Percentiles rank a stretch among this genome's conserved stretches.
phyloP scores from a whole-genome alignment of 2,888 invertebrate species.

The Eupithecia exiguata region DNA sequence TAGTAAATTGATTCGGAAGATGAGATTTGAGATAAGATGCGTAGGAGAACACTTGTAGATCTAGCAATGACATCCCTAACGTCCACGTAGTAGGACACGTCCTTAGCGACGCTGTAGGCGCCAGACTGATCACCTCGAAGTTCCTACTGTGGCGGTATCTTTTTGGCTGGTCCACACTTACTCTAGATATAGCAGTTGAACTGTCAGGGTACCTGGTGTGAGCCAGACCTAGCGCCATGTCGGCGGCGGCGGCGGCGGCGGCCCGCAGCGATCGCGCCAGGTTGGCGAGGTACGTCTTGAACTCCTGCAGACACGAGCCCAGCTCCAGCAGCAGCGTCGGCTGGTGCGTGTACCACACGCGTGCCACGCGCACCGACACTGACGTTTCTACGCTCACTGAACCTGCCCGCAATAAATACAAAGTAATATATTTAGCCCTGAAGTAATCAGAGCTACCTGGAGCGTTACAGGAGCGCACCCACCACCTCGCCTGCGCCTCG shows the following conservation, averaged over 20 bases:
- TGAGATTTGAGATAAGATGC: not conserved
- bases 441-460: too few species aligned
- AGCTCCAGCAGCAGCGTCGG: slow-evolving; percentile 93
- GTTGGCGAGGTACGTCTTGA: slow-evolving; percentile 93
- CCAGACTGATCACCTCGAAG: too few species aligned
- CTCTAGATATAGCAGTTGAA: too few species aligned
- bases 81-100: too few species aligned
- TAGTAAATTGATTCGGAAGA: not conserved
- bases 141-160: too few species aligned
- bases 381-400: slow-evolving; percentile 55
- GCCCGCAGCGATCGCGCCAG: slow-evolving; percentile 93
- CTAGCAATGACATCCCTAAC: not conserved
- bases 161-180: too few species aligned
- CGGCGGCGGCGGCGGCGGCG: slow-evolving; percentile 96
- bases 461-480: not conserved
- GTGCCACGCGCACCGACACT: slow-evolving; percentile 88
- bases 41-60: not conserved
- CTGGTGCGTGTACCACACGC: slow-evolving; percentile 97
- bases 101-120: too few species aligned
- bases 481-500: not conserved
- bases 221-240: slow-evolving; percentile 95
- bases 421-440: too few species aligned
- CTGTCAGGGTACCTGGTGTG: slow-evolving; percentile 82
- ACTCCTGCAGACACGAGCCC: slow-evolving; percentile 94
- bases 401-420: slow-evolving; percentile 1